A percentile compares a stretch with the other conserved stretches of the same genome.
phyloP scores from a whole-genome alignment of 64 coral and sea anemone genomes.

The Pocillopora verrucosa region DNA sequence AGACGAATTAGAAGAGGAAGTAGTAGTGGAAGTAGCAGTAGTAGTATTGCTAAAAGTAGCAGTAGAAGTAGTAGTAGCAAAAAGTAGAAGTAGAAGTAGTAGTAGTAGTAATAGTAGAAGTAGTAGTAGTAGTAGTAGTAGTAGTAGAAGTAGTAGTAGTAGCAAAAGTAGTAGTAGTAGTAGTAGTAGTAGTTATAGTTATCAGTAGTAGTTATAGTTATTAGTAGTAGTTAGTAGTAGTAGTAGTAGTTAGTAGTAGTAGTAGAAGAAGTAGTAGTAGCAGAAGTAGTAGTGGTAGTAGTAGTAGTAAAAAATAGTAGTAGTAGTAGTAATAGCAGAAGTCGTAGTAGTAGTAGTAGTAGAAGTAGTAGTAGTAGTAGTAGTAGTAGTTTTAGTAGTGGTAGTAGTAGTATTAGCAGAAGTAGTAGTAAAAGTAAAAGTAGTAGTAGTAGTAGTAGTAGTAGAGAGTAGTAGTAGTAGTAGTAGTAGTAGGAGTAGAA shows the following conservation, averaged over 20 bases:
- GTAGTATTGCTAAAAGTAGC: neutral
- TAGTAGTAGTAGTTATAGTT: neutral
- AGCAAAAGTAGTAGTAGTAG: neutral
- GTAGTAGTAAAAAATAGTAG: neutral
- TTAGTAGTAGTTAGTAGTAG: no score
- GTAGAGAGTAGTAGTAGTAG: neutral
- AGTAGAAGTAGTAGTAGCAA: constrained; percentile 12
- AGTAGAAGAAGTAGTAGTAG: neutral
- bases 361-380: constrained; percentile 6
- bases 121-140: constrained; percentile 17
- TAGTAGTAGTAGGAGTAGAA: neutral
- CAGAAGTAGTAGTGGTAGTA: neutral
- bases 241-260: neutral
- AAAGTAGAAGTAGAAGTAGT: constrained; percentile 27
- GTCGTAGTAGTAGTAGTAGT: neutral
- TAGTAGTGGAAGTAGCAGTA: constrained; percentile 1
- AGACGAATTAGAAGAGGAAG: neutral
- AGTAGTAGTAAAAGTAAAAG: constrained; percentile 2
- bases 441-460: constrained; percentile 10
- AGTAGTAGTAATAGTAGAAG: neutral
- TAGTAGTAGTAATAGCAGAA: neutral
- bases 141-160: neutral
- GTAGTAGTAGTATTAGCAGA: constrained; percentile 13
- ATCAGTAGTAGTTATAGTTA: no score
- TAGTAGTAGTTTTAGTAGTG: neutral